Evolutionary conservation across 2,113 vertebrate genomes (phyloP), one percentile per base, ranked within the genome.

Genomic region (Thamnaconus septentrionalis): DNA sequence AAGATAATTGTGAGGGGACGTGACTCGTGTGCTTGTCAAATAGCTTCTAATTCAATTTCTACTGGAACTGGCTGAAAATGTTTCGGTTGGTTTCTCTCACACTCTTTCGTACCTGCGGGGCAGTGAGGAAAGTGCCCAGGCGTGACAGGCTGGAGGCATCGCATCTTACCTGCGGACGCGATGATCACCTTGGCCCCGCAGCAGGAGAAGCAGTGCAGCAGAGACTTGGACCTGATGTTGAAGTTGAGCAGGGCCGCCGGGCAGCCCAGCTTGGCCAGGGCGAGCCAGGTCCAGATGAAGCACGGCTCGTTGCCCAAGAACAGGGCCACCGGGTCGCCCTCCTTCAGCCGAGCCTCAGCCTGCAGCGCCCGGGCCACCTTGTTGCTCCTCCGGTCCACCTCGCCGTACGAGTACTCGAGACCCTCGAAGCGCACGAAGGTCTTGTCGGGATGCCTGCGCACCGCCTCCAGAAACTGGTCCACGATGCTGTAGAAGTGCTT

Each of bases 201-300:
- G 84, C 92, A 90, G 49, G 85, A 88, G 78, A 94, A 92, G 39
- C 91, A 93, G 78, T 94, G 92, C 66, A 93, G 67, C 66, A 94
- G 85, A 7, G 91, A 91, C 61, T 83, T 91, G 57, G 90, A 87
- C 3, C 93, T 76, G 51, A 94, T 91, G 78, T 94, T 93, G 18
- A 87, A 91, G 81, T 94, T 94, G 4, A 94, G 80, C 48, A 94
- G 82, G 3, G 92, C 91, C 0, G 88, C 84, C 12, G 83, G 44
- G 6, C 93, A 93, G 59, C 92, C 92, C 41, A 94, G 84, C 47
- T 94, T 94, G 12, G 88, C 79, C 65, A 94, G 53, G 5, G 80
- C 94, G 55, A 94, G 75, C 92, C 92, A 94, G 1, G 75, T 78
- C 91, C 91, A 93, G 8, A 91, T 53, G 44, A 83, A 92, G 0